A percentile compares a stretch with the other conserved stretches of the same genome.
These are phyloP conservation scores for Acanthosoma haemorrhoidale DNA, from an alignment of 2,888 invertebrate species.

Conservation along the genomic window DNA sequence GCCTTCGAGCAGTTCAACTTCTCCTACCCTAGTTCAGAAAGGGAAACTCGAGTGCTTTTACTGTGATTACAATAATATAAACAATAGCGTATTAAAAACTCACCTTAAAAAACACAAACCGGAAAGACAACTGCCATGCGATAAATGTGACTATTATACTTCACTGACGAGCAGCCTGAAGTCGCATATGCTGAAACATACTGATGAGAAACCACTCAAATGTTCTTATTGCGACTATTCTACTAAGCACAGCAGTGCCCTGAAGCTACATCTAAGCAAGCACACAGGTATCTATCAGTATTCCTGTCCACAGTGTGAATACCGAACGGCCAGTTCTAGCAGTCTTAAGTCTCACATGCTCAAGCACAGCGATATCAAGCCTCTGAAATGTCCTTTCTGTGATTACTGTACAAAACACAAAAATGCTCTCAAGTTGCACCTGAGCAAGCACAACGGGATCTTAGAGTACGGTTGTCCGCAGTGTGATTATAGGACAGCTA, in stretches of 20 bases:
- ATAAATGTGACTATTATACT: constrained; percentile 22
- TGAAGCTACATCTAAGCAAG: constrained; percentile 12
- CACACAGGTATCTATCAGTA: constrained; percentile 15
- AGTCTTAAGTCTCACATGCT: constrained; percentile 23
- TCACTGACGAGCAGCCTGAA: constrained; percentile 13
- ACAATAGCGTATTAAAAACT: not conserved
- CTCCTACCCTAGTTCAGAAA: not conserved
- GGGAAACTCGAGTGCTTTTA: constrained; percentile 11
- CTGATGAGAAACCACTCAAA: constrained; percentile 6
- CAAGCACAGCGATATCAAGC: constrained; percentile 21
- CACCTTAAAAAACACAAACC: constrained; percentile 3
- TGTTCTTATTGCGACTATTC: constrained; percentile 21
- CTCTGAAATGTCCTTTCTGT: constrained; percentile 20
- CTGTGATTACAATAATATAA: not conserved
- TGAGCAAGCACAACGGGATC: constrained; percentile 21
- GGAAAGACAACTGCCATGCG: not conserved
- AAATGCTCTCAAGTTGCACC: constrained; percentile 13
- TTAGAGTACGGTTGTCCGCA: constrained; percentile 13
- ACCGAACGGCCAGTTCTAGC: constrained; percentile 6
- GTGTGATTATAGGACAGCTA: constrained; percentile 23
- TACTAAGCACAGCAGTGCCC: constrained; percentile 12
- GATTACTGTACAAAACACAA: constrained; percentile 18
- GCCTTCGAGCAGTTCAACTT: not conserved
- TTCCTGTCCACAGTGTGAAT: constrained; percentile 13
- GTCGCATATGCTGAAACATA: constrained; percentile 23